Base-by-base conservation (phyloP, 2,888 invertebrate genomes). In the Acanthococcus lagerstroemiae region DNA sequence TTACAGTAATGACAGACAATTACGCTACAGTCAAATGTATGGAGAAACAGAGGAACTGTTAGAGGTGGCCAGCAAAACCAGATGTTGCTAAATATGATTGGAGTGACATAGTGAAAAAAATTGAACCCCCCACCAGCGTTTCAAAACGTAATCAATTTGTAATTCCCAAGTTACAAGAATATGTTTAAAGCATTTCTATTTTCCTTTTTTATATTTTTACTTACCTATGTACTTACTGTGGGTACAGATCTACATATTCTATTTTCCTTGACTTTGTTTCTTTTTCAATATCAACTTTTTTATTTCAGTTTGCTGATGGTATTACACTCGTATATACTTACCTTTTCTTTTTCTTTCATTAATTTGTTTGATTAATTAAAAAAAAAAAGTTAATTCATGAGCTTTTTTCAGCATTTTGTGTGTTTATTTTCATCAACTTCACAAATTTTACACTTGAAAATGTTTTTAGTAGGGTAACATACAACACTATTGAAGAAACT, bases 31-130 rank as follows among this genome's bases (percentile, higher is more conserved):
- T 60, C 25, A 60, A 60, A 12, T 60, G 25, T 4, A 46, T 60
- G 60, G 46, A 44, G 45, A 58, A 46, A 58, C 44, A n/a, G 7
- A 46, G 19, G 48, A 22, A 25, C 19, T 48, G 26, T 22, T 46
- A 46, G 37, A 46, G 21, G n/a, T 60, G 46, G 60, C 60, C 60
- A 60, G 9, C 27, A n/a, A 48, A 26, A 26, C 45, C 44, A 26
- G 45, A 60, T 26, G 26, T 9, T 45, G 46, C 46, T 26, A 27
- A 26, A n/a, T 48, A 46, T 19, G 26, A 60, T 15, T 60, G 26
- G 60, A 22, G 19, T 17, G 44, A 50, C 21, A n/a, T 50, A 9
- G 7, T 30, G 6, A 6, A 12, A 30, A 30, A 30, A 30, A 30
- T 30, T 30, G 37, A 30, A 30, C 7, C 37, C 6, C 37, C 37